These are phyloP conservation scores for Melieria crassipennis DNA, from an alignment of 2,888 invertebrate species.

Conservation along the genomic window DNA sequence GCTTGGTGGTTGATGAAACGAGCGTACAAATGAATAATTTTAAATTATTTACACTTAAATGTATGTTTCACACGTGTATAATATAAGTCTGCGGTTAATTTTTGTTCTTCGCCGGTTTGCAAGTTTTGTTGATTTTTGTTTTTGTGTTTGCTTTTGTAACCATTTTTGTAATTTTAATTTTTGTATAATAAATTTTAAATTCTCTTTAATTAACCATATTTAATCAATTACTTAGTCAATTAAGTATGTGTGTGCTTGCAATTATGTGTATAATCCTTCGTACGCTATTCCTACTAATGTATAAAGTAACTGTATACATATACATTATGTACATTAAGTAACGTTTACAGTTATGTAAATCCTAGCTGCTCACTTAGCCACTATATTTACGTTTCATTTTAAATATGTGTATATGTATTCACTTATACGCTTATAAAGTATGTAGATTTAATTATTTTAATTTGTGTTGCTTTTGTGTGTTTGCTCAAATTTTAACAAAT, in stretches of 20 bases:
- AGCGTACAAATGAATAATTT: constrained; percentile 15
- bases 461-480: constrained; percentile 11
- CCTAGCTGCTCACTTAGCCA: neutral
- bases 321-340: constrained; percentile 21
- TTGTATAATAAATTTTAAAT: no score
- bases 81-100: neutral
- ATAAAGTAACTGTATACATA: constrained; percentile 29
- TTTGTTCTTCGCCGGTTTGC: neutral
- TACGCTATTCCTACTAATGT: neutral
- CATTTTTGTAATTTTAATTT: no score
- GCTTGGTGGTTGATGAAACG: neutral
- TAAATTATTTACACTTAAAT: constrained; percentile 20
- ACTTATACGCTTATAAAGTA: constrained; percentile 4
- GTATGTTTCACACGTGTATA: neutral
- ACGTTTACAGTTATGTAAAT: constrained; percentile 8
- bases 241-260: constrained; percentile 26
- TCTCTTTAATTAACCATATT: constrained; percentile 21
- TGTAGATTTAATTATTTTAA: constrained; percentile 5
- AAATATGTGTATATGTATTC: neutral
- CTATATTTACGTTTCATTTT: constrained; percentile 21
- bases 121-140: neutral
- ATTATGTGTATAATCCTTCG: neutral
- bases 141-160: no score
- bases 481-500: constrained; percentile 4
- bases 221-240: constrained; percentile 26